Base-by-base conservation (phyloP, 2,113 vertebrate species). In the Mus spicilegus region DNA sequence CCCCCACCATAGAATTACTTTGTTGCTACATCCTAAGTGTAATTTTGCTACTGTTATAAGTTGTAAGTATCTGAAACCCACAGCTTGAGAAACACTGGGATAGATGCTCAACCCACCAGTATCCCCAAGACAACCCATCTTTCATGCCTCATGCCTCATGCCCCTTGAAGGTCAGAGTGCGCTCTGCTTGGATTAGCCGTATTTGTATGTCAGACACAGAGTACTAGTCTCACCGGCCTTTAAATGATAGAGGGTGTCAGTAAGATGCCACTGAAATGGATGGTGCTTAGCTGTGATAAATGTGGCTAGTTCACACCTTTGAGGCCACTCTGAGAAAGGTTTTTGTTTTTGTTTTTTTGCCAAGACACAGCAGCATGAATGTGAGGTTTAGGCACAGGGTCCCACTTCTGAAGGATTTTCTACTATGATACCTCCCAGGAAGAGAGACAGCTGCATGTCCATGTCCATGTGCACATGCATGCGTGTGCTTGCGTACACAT, bases 41-140 rank as follows among this genome's bases (percentile, higher is more conserved):
- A 58, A 39, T 39, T 82, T 56, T 22, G 80, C 36, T 82, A 58
- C 36, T n/a, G 54, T 58, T 81, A 24, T n/a, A 22, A 58, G 36
- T 56, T 22, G 11, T 56, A 22, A n/a, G 14, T 51, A 77, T 77
- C 46, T 51, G 46, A 7, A 26, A 42, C 56, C 5, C 56, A 42
- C 36, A 61, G 56, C 12, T 42, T 61, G 13, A 39, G 80, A 61
- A 28, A 36, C 36, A 42, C 6, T 28, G 56, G n/a, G 22, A 9
- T 42, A 24, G 26, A 36, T 2, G 78, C 17, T 0, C 49, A 63
- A n/a, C n/a, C 49, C 7, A 4, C 13, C 0, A 1, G 5, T 7
- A 8, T 30, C 24, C 61, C 67, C 75, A 36, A 77, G 33, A 39
- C 19, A 4, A 73, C 19, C 22, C 4, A 8, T 26, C 51, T 56